phyloP scores from a whole-genome alignment of 1,140 invertebrate species.

The Anastrepha ludens region DNA sequence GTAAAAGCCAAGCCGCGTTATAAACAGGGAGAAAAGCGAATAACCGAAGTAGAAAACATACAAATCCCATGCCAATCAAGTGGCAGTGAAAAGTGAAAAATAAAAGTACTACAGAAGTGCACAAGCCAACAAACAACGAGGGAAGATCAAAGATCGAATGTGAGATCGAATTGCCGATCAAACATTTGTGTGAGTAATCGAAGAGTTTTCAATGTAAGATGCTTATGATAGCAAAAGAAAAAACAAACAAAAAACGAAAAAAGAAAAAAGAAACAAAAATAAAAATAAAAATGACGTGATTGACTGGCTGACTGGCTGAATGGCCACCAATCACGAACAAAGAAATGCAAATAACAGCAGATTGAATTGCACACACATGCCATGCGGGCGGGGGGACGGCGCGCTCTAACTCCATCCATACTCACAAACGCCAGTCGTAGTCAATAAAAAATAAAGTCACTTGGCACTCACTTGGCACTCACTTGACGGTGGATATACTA shows the following conservation, averaged over 20 bases:
- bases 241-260: neutral
- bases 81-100: conserved; percentile 44
- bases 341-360: conserved; percentile 48
- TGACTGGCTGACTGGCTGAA: conserved; percentile 38
- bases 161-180: conserved; percentile 45
- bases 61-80: conserved; percentile 31
- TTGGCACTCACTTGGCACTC: neutral
- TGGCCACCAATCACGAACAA: conserved; percentile 6
- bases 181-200: conserved; percentile 41
- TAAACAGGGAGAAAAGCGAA: neutral
- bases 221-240: neutral
- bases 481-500: neutral
- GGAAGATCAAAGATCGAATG: conserved; percentile 37
- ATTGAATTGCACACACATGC: neutral
- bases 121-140: neutral
- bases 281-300: neutral
- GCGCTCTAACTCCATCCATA: neutral
- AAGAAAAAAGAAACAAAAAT: neutral
- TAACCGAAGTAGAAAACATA: neutral
- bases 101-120: neutral
- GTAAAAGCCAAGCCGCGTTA: neutral
- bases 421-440: neutral
- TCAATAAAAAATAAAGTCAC: conserved; percentile 21
- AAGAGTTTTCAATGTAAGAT: neutral
- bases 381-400: neutral